A percentile compares a stretch with the other conserved stretches of the same genome.
These are phyloP conservation scores for Neodiprion lecontei DNA, from an alignment of 1,140 invertebrate species.

Conservation along the genomic window DNA sequence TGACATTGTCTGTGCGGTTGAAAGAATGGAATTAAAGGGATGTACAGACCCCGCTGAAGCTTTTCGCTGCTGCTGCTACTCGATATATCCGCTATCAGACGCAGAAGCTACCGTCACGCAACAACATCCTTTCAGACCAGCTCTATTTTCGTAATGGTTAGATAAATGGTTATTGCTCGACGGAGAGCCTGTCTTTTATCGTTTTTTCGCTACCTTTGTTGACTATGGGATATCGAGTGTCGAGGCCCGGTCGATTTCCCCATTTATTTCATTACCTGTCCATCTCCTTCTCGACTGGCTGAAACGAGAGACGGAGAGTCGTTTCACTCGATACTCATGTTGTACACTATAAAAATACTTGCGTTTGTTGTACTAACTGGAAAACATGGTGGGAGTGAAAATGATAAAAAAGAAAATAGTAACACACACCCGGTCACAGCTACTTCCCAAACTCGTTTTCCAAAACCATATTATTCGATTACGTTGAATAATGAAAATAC, in stretches of 20 bases:
- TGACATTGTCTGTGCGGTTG: no score
- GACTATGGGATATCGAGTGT: not conserved
- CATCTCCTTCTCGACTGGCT: not conserved
- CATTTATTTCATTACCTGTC: slow-evolving; percentile 7
- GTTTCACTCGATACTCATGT: no score
- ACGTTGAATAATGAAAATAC: no score
- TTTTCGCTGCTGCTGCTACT: not conserved
- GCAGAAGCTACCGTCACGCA: not conserved
- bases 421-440: no score
- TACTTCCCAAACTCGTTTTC: no score
- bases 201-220: not conserved
- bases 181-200: not conserved
- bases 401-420: no score
- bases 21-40: not conserved
- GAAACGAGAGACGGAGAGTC: no score
- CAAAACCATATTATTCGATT: no score
- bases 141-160: slow-evolving; percentile 1
- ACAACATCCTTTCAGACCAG: not conserved
- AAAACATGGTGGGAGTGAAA: no score
- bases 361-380: no score
- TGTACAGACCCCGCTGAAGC: not conserved
- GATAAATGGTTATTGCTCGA: not conserved
- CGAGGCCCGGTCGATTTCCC: not conserved
- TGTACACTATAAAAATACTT: no score
- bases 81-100: no score